Conservation (phyloP, 2,797 vertebrate genomes). For the Chelmon rostratus region DNA sequence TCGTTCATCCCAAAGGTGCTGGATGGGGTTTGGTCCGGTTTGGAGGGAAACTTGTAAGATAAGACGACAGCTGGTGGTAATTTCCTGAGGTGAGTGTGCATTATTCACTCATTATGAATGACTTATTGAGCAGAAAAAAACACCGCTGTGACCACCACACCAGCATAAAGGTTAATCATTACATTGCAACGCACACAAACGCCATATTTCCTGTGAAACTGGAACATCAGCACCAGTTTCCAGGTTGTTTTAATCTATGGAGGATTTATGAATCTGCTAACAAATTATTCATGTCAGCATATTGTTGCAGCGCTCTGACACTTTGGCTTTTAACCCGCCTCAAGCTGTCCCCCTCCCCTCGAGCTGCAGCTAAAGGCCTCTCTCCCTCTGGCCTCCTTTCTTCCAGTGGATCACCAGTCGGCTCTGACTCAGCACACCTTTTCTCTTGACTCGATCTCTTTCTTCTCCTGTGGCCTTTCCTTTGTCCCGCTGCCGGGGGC, state of each 20-base stretch:
- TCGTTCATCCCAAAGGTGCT: not conserved
- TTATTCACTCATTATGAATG: constrained; percentile 9
- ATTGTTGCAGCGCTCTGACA: constrained; percentile 40
- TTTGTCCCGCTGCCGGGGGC: constrained; percentile 56
- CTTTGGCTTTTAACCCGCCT: constrained; percentile 49
- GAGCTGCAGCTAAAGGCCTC: constrained; percentile 23
- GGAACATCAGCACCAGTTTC: not conserved
- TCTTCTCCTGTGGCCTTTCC: constrained; percentile 24
- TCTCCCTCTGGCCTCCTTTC: constrained; percentile 5
- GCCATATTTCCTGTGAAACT: not conserved
- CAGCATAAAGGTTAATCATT: not conserved
- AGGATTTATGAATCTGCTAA: constrained; percentile 12
- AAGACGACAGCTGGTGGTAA: not conserved
- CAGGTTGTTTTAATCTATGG: constrained; percentile 7
- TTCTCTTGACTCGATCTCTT: constrained; percentile 22
- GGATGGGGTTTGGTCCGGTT: not conserved
- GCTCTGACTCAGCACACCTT: constrained; percentile 74
- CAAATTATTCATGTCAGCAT: constrained; percentile 44
- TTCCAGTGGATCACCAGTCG: constrained; percentile 15
- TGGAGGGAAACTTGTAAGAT: not conserved
- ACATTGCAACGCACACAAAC: not conserved
- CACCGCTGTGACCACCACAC: not conserved
- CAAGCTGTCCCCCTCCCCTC: not conserved
- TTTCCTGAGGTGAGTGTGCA: constrained; percentile 13
- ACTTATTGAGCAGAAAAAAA: constrained; percentile 6